phyloP scores from a whole-genome alignment of 2,797 vertebrate genomes.

The Lithobates pipiens region DNA sequence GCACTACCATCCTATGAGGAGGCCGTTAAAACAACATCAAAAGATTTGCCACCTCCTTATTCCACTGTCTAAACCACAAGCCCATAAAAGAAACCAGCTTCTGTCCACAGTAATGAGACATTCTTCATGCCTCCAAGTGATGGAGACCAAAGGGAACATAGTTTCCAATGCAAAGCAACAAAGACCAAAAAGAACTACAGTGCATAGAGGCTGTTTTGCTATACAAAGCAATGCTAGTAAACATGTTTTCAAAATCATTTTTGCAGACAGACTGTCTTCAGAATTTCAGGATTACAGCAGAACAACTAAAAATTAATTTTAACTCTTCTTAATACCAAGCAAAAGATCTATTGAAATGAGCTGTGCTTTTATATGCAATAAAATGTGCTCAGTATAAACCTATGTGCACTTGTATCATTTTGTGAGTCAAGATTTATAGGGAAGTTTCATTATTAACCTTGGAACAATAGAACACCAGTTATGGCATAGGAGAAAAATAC shows the following conservation, averaged over 20 bases:
- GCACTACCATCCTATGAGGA: slow-evolving; percentile 80
- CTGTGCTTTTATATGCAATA: slow-evolving; percentile 15
- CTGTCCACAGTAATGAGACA: not conserved
- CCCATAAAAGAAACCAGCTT: not conserved
- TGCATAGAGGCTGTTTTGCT: not conserved
- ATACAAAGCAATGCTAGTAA: not conserved
- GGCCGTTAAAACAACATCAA: slow-evolving; percentile 74
- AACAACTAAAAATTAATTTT: not conserved
- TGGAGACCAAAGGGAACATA: not conserved
- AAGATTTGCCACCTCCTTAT: slow-evolving; percentile 71
- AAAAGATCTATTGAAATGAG: not conserved
- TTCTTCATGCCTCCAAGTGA: not conserved
- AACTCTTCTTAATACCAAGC: not conserved
- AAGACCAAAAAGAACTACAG: not conserved
- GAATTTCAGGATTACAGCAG: not conserved
- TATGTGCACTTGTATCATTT: not conserved
- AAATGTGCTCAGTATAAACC: not conserved
- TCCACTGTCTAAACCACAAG: slow-evolving; percentile 65
- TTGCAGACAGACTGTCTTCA: not conserved
- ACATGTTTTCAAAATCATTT: not conserved
- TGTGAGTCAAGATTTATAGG: no score
- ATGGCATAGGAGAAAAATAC: not conserved
- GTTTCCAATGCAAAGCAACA: not conserved
- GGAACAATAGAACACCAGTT: not conserved
- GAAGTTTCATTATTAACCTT: not conserved